A percentile compares a stretch with the other conserved stretches of the same genome.
Conservation (phyloP, 2,888 invertebrate genomes). For the Hirtodrosophila cameraria region DNA sequence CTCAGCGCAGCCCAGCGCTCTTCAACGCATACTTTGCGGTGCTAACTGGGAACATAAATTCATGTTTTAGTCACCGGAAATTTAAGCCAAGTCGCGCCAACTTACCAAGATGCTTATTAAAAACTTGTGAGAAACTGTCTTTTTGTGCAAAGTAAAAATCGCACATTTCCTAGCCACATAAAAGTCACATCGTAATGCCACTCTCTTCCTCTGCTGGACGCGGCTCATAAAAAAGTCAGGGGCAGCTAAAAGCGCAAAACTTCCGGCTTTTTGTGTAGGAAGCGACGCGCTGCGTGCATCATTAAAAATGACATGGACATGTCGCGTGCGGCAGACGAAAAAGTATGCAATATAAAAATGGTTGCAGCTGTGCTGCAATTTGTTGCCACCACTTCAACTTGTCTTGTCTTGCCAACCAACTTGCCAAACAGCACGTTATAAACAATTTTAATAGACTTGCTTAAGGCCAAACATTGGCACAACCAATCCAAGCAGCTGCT, state of each 20-base stretch:
- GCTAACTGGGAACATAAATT: conserved; percentile 71
- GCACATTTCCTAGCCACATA: conserved; percentile 75
- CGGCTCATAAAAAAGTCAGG: conserved; percentile 66
- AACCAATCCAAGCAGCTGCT: conserved; percentile 22
- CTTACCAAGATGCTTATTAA: conserved; percentile 56
- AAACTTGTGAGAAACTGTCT: conserved; percentile 48
- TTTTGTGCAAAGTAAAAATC: conserved; percentile 44
- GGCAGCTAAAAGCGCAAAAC: conserved; percentile 76
- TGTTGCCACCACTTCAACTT: conserved; percentile 27
- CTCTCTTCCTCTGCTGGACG: conserved; percentile 23
- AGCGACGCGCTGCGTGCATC: conserved; percentile 61
- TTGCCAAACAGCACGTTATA: conserved; percentile 59
- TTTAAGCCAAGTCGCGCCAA: conserved; percentile 62
- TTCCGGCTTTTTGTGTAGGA: conserved; percentile 70
- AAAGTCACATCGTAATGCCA: conserved; percentile 52
- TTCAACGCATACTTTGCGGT: conserved; percentile 34
- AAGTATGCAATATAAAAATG: conserved; percentile 62
- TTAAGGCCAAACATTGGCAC: conserved; percentile 68
- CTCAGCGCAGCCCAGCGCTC: conserved; percentile 7
- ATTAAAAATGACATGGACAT: conserved; percentile 67
- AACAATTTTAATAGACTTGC: conserved; percentile 80
- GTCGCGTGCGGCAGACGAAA: conserved; percentile 39
- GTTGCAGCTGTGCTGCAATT: conserved; percentile 54
- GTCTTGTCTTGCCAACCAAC: conserved; percentile 16
- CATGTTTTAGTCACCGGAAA: conserved; percentile 66